Evolutionary conservation across 2,113 vertebrate species (phyloP), one percentile per base, ranked within the genome.

Genomic region (Oncorhynchus clarkii): DNA sequence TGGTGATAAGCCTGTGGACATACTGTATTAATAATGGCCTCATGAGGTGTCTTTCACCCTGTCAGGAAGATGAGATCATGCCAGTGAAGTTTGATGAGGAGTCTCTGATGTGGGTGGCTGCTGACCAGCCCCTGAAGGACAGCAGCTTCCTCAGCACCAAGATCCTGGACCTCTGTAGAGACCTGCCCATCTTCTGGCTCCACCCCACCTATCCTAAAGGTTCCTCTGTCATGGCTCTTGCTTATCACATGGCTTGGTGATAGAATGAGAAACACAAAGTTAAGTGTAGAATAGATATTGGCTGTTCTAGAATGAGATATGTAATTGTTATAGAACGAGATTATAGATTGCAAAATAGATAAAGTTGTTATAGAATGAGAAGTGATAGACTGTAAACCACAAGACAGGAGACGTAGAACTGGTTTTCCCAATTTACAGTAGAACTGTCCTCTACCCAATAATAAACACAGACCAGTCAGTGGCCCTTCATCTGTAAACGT

Each of bases 141-240:
- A 94, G 82, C 82, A 89, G 92, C 72, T 97, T 99, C 88, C 86
- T 99, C 89, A 98, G 96, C 86, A 67, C 91, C 73, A 97, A 93
- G 90, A 95, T 99, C 76, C 87, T 96, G 89, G 91, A 94, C 90
- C 95, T 98, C 77, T 99, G 97, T 3, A 81, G 88, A 7, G 88
- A 95, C 79, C 93, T 96, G 86, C 97, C 96, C 1, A 95, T 99
- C 89, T 96, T 95, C 91, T 97, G 96, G 97, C 95, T 99, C 84
- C 94, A 92, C 79, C 95, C 95, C 20, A 91, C 92, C 1, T 92
- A 94, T 76, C 91, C 92, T 31, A 95, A 96, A 96, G 96, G 96
- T 98, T 75, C n/a, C 4, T 29, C 6, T 78, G 48, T 70, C 73
- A 48, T 94, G 80, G n/a, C 45, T 27, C 71, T 48, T 49, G 1